Conservation (phyloP, 1,140 invertebrate genomes). For the Brevipalpus yothersi region DNA sequence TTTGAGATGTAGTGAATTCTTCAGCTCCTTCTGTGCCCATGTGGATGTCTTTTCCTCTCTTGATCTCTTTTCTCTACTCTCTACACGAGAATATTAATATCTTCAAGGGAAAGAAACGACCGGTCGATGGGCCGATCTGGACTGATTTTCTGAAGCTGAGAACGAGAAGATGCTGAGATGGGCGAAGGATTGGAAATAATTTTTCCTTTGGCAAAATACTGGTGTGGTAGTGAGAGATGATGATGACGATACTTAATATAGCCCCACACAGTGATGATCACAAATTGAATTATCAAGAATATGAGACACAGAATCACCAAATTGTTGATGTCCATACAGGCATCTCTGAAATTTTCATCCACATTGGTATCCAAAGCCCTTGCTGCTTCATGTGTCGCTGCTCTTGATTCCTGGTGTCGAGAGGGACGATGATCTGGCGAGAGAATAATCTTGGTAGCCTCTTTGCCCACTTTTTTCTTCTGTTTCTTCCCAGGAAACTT, state of each 20-base stretch:
- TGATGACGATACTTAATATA: background rate
- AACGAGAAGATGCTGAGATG: no score
- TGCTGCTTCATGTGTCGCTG: background rate
- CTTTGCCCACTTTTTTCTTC: background rate
- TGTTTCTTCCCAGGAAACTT: background rate
- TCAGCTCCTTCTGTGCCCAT: no score
- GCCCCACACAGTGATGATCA: background rate
- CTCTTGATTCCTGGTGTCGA: background rate
- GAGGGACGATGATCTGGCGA: background rate
- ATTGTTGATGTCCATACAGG: background rate
- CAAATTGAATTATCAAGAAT: background rate
- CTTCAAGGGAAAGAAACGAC: background rate
- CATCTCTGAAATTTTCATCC: background rate
- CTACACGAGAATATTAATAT: background rate
- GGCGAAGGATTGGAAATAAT: no score
- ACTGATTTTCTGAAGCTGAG: background rate
- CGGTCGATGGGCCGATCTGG: background rate
- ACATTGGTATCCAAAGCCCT: background rate
- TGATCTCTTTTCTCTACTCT: background rate
- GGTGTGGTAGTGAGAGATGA: background rate
- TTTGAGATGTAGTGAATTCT: no score
- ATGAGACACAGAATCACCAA: background rate
- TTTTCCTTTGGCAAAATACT: background rate
- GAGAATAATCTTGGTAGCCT: background rate
- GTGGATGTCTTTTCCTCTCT: background rate